These are phyloP conservation scores for Sebastes trivittatus DNA, from an alignment of 2,797 vertebrate genomes.

Conservation along the genomic window DNA sequence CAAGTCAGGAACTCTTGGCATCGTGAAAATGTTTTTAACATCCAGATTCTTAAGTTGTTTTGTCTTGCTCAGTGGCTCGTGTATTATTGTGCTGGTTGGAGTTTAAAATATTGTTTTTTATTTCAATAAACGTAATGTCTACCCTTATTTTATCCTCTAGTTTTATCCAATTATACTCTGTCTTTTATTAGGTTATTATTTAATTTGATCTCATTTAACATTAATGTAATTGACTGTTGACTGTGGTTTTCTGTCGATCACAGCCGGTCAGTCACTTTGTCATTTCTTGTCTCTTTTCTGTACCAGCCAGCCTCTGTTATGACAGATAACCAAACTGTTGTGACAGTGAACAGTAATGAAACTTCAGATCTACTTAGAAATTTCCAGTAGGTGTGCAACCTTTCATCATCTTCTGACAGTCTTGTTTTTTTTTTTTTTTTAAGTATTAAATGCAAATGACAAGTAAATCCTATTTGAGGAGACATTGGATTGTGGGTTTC, in stretches of 20 bases:
- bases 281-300: not conserved
- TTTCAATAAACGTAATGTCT: not conserved
- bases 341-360: not conserved
- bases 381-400: not conserved
- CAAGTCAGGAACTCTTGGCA: not conserved
- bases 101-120: not conserved
- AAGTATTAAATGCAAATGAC: conserved; percentile 35
- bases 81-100: not conserved
- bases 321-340: not conserved
- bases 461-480: conserved; percentile 38
- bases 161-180: not conserved
- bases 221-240: no score
- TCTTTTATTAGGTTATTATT: not conserved
- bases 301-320: not conserved
- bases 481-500: conserved; percentile 6
- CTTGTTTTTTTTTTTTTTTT: not conserved
- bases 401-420: conserved; percentile 1
- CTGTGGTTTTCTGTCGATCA: not conserved
- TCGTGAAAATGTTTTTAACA: not conserved
- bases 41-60: not conserved
- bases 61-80: not conserved
- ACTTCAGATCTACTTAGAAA: not conserved
- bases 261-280: not conserved
- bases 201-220: not conserved
- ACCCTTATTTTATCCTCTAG: not conserved